Percentiles rank a stretch among this genome's conserved stretches.
Conservation (phyloP, 2,797 vertebrate genomes). For the Strix occidentalis region DNA sequence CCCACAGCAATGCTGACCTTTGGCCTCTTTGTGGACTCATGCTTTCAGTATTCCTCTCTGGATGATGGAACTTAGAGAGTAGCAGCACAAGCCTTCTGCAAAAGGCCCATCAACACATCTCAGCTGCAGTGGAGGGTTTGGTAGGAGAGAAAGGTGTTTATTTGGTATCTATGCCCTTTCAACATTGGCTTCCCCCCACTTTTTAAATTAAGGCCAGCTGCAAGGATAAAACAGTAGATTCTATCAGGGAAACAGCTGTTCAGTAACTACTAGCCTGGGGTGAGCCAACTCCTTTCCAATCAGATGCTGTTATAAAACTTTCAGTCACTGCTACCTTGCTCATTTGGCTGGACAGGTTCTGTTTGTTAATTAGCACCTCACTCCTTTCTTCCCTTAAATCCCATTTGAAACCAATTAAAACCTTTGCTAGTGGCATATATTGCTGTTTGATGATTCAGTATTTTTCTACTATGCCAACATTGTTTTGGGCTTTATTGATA, state of each 20-base stretch:
- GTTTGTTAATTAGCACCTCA: background rate
- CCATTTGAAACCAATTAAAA: background rate
- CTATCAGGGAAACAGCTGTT: background rate
- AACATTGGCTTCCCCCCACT: background rate
- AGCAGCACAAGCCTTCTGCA: background rate
- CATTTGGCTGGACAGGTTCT: background rate
- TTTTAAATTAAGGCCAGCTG: background rate
- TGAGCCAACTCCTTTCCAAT: background rate
- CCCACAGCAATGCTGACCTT: background rate
- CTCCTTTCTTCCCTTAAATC: background rate
- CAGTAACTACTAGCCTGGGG: background rate
- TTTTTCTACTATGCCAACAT: background rate
- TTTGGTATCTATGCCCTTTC: background rate
- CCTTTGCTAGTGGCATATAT: background rate
- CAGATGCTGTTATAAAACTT: background rate
- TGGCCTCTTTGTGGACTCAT: background rate
- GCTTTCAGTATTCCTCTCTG: background rate
- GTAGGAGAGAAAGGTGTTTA: background rate
- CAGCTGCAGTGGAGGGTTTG: background rate
- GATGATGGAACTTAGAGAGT: background rate
- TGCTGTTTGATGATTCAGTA: background rate
- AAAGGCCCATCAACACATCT: background rate
- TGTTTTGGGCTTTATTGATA: background rate
- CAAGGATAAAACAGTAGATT: background rate
- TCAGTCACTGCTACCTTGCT: background rate